These are phyloP conservation scores for Apolygus lucorum DNA, from an alignment of 1,140 invertebrate species.

Conservation along the genomic window DNA sequence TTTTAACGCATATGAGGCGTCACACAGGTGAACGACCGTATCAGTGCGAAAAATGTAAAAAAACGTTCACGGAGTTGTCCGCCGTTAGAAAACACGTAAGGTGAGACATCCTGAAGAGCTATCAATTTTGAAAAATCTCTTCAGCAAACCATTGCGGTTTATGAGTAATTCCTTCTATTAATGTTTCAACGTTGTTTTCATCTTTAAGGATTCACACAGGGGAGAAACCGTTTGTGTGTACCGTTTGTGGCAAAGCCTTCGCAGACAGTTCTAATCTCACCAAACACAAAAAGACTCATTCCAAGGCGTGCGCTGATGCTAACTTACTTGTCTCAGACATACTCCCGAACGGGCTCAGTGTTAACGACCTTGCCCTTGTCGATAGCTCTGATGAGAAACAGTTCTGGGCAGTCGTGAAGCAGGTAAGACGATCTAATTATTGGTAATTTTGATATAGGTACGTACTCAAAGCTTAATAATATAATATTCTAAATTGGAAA, in stretches of 20 bases:
- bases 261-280: slow-evolving; percentile 55
- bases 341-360: background rate
- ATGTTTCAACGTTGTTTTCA: background rate
- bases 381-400: slow-evolving; percentile 18
- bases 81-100: slow-evolving; percentile 58
- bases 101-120: slow-evolving; percentile 28
- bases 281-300: slow-evolving; percentile 46
- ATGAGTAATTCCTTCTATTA: background rate
- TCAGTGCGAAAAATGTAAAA: slow-evolving; percentile 50
- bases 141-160: background rate
- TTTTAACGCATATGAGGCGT: slow-evolving; percentile 42
- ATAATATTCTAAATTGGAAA: too few species aligned
- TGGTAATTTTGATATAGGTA: too few species aligned
- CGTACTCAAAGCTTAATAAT: too few species aligned
- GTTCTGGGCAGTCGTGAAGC: background rate
- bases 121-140: background rate
- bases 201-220: slow-evolving; percentile 39
- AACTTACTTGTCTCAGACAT: background rate
- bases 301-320: background rate
- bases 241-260: slow-evolving; percentile 64
- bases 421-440: too few species aligned
- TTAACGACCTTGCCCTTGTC: slow-evolving; percentile 9
- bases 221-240: slow-evolving; percentile 69
- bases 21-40: slow-evolving; percentile 54
- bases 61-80: slow-evolving; percentile 57